Evolutionary conservation across 92 coral and sea anemone species (phyloP).

Genomic region (Diadumene lineata): DNA sequence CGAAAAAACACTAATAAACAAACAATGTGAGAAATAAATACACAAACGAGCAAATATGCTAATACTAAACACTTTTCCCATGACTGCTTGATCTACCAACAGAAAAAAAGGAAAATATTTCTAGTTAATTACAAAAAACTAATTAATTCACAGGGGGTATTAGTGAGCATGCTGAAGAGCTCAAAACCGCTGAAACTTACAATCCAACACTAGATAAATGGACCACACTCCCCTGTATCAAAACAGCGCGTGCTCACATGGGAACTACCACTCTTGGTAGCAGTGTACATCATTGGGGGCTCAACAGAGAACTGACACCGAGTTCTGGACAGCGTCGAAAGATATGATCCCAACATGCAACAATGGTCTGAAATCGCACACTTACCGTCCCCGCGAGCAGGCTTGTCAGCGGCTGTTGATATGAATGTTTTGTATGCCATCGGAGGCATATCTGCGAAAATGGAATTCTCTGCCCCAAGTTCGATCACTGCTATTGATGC

Average conservation of each 20-base stretch:
- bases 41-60: too few relatives aligned
- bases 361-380: slow-evolving; percentile 76
- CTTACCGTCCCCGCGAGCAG: slow-evolving; percentile 68
- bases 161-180: slow-evolving; percentile 75
- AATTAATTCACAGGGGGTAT: slow-evolving; percentile 66
- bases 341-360: slow-evolving; percentile 49
- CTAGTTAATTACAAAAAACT: too few relatives aligned
- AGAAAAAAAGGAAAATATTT: too few relatives aligned
- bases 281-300: slow-evolving; percentile 90
- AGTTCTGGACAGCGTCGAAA: slow-evolving; percentile 71
- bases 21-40: too few relatives aligned
- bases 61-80: too few relatives aligned
- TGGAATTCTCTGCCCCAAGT: slow-evolving; percentile 73
- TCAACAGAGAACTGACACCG: slow-evolving; percentile 61
- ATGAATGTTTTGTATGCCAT: slow-evolving; percentile 68
- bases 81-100: too few relatives aligned
- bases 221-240: slow-evolving; percentile 73
- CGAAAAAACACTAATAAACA: too few relatives aligned
- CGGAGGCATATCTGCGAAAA: slow-evolving; percentile 80
- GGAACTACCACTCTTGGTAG: slow-evolving; percentile 57
- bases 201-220: slow-evolving; percentile 82
- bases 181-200: slow-evolving; percentile 54
- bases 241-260: slow-evolving; percentile 64
- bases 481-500: slow-evolving; percentile 74
- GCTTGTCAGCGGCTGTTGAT: slow-evolving; percentile 61